phyloP scores from a whole-genome alignment of 2,113 vertebrate species.

The Clarias gariepinus region DNA sequence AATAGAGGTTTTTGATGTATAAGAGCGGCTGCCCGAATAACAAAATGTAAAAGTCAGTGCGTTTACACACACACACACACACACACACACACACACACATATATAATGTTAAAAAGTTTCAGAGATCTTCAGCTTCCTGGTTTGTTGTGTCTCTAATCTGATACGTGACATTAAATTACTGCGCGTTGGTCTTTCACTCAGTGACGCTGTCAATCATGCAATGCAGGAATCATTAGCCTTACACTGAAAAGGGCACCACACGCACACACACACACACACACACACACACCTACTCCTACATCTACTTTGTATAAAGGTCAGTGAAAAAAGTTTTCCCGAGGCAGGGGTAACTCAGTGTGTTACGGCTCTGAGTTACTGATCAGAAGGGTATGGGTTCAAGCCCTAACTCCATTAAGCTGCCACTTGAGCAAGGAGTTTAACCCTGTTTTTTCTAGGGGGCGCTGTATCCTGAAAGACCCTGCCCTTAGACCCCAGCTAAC shows the following conservation, averaged over 20 bases:
- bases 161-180: not conserved
- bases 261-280: constrained; percentile 23
- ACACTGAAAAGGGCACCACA: constrained; percentile 62
- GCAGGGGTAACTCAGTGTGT: too few relatives aligned
- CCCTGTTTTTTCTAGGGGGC: too few relatives aligned
- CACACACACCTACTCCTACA: not conserved
- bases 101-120: not conserved
- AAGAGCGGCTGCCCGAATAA: not conserved
- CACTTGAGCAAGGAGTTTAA: too few relatives aligned
- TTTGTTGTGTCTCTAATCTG: not conserved
- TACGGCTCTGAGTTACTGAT: too few relatives aligned
- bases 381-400: too few relatives aligned
- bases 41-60: not conserved
- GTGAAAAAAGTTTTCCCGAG: too few relatives aligned
- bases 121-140: not conserved
- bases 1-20: not conserved
- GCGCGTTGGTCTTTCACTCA: constrained; percentile 54
- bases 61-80: too few relatives aligned
- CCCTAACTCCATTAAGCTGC: too few relatives aligned
- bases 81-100: too few relatives aligned
- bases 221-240: constrained; percentile 60
- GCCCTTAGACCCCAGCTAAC: too few relatives aligned
- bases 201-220: constrained; percentile 62
- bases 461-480: too few relatives aligned
- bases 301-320: not conserved